These are phyloP conservation scores for Octopus sinensis DNA, from an alignment of 1,140 invertebrate species.

Conservation along the genomic window DNA sequence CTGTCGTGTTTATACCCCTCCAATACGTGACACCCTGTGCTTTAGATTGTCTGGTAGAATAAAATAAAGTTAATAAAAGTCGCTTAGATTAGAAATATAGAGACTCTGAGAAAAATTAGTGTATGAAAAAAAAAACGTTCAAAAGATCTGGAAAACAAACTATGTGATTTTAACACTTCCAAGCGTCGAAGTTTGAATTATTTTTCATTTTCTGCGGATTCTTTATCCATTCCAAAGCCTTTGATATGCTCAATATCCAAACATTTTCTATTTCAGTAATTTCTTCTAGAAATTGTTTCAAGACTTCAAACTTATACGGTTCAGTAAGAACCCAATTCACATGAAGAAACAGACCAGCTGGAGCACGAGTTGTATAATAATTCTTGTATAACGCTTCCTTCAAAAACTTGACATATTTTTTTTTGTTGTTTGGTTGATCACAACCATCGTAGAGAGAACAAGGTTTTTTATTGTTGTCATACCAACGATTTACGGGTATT, in stretches of 20 bases:
- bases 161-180: no score
- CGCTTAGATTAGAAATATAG: no score
- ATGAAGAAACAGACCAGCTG: conserved; percentile 91
- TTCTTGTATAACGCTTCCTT: conserved; percentile 58
- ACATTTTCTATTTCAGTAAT: conserved; percentile 32
- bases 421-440: conserved; percentile 61
- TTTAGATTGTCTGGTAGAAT: no score
- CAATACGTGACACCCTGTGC: no score
- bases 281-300: conserved; percentile 78
- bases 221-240: conserved; percentile 39
- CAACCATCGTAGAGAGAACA: conserved; percentile 96
- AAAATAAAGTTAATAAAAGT: no score
- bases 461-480: conserved; percentile 79
- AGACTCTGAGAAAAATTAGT: no score
- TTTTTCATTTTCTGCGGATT: conserved; percentile 11
- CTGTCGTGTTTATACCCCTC: no score
- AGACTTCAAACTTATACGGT: conserved; percentile 69
- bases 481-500: conserved; percentile 61
- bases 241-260: conserved; percentile 30
- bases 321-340: conserved; percentile 75
- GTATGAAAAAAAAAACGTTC: no score
- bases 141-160: no score
- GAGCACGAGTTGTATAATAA: conserved; percentile 77
- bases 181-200: no score
- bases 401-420: conserved; percentile 69